These are phyloP conservation scores for Brachyhypopomus occidentalis DNA, from an alignment of 2,113 vertebrate species.

Conservation along the genomic window DNA sequence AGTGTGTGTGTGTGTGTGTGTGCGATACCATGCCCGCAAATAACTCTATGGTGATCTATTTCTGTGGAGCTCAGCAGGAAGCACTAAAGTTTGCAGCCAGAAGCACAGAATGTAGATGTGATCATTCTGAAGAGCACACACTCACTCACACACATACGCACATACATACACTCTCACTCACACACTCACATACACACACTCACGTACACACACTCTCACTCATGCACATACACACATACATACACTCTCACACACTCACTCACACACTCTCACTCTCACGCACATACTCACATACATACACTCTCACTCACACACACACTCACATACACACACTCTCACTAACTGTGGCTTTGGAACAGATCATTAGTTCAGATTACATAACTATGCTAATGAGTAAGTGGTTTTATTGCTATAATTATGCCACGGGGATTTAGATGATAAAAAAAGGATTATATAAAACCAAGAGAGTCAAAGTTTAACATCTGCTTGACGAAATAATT, in stretches of 20 bases:
- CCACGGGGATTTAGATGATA: conserved; percentile 46
- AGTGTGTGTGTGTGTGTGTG: no score
- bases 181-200: no score
- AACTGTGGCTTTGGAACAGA: conserved; percentile 44
- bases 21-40: background rate
- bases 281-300: no score
- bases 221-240: no score
- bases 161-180: no score
- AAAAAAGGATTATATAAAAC: conserved; percentile 49
- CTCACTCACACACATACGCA: background rate
- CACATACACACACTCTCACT: background rate
- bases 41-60: background rate
- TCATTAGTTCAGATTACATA: conserved; percentile 59
- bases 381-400: conserved; percentile 55
- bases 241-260: no score
- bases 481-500: conserved; percentile 52
- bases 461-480: conserved; percentile 41
- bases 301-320: no score
- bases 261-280: no score
- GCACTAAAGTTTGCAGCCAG: conserved; percentile 9
- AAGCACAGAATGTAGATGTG: conserved; percentile 12
- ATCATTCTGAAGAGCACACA: conserved; percentile 6
- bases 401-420: conserved; percentile 54
- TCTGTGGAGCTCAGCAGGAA: background rate
- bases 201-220: no score